Conservation (phyloP, 2,113 vertebrate species). For the Caranx ignobilis region DNA sequence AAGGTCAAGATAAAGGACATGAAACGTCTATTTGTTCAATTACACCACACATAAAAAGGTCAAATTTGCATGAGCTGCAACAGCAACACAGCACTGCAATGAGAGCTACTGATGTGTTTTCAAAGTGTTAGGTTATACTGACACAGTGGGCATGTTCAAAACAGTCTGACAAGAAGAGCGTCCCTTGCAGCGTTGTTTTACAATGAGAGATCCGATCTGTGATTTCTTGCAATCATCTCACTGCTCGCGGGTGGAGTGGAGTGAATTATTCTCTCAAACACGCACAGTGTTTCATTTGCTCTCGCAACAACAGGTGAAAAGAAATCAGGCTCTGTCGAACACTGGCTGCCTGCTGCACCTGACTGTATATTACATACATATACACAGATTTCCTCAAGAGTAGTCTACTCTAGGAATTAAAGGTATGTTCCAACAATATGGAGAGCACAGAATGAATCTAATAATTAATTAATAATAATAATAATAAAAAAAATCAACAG, state of each 20-base stretch:
- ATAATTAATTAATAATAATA: too few species aligned
- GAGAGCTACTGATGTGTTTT: constrained; percentile 23
- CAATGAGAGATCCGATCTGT: not conserved
- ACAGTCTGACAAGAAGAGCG: not conserved
- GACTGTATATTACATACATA: not conserved
- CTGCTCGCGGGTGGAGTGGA: not conserved
- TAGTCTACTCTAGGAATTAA: not conserved
- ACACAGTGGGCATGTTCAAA: not conserved
- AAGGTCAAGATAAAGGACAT: constrained; percentile 51
- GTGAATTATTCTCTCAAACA: constrained; percentile 19
- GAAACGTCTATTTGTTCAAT: constrained; percentile 34
- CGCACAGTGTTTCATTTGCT: not conserved
- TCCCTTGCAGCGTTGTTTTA: constrained; percentile 1
- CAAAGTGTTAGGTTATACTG: constrained; percentile 1
- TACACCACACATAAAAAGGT: constrained; percentile 42
- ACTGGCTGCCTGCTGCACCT: not conserved
- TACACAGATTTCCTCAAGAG: too few species aligned
- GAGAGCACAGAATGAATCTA: too few species aligned
- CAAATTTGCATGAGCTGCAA: constrained; percentile 21
- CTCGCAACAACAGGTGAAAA: not conserved
- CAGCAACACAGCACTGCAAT: not conserved
- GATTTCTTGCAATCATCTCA: constrained; percentile 5
- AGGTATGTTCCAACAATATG: too few species aligned
- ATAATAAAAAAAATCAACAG: too few species aligned
- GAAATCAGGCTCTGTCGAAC: not conserved